These are phyloP conservation scores for Pterocles gutturalis DNA, from an alignment of 2,113 vertebrate species.

Conservation along the genomic window DNA sequence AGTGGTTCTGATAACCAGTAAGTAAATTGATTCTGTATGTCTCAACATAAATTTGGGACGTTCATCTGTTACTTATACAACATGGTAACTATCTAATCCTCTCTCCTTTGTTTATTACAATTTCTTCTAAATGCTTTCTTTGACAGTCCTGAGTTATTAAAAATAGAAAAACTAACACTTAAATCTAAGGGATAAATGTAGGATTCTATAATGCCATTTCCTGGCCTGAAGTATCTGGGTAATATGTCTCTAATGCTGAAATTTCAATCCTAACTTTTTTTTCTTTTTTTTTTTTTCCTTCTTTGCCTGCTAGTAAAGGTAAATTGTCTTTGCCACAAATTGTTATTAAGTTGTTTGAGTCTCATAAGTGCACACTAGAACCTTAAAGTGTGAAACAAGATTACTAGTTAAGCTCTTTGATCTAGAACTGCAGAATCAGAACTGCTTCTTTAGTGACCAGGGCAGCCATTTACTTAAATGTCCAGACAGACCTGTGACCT, in stretches of 20 bases:
- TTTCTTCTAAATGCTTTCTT: background rate
- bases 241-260: background rate
- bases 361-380: background rate
- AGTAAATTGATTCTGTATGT: slow-evolving; percentile 50
- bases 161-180: background rate
- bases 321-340: background rate
- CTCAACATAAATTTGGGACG: background rate
- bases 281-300: background rate
- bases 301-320: background rate
- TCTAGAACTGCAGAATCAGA: background rate
- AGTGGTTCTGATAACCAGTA: slow-evolving; percentile 87
- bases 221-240: background rate
- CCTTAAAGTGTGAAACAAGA: background rate
- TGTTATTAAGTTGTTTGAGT: background rate
- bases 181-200: background rate
- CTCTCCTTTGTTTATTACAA: background rate
- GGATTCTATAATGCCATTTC: background rate
- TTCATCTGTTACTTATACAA: background rate
- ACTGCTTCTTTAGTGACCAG: background rate
- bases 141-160: background rate
- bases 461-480: background rate
- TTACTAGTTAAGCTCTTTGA: background rate
- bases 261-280: background rate
- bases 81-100: background rate
- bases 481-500: background rate